These are phyloP conservation scores for Corythoichthys haematopterus DNA, from an alignment of 2,113 vertebrate species.

Conservation along the genomic window DNA sequence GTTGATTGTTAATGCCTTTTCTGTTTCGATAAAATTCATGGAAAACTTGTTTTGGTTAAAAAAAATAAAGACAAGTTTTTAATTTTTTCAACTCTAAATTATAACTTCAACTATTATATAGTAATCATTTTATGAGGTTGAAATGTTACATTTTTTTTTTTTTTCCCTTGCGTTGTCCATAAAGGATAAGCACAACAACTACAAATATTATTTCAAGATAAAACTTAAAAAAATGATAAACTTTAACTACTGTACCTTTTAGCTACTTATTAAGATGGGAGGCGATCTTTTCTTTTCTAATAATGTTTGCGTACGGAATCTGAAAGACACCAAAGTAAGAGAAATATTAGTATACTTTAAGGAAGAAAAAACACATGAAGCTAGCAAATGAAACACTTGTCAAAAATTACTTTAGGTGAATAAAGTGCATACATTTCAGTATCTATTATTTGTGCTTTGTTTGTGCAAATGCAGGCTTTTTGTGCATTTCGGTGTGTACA, in stretches of 20 bases:
- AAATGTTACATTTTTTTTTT: background rate
- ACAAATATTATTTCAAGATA: background rate
- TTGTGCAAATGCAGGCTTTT: background rate
- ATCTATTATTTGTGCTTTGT: background rate
- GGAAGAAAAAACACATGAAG: background rate
- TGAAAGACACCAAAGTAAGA: slow-evolving; percentile 62
- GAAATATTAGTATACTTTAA: background rate
- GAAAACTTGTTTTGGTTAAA: background rate
- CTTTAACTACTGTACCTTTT: slow-evolving; percentile 71
- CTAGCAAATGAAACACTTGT: slow-evolving; percentile 18
- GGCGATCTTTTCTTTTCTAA: slow-evolving; percentile 95
- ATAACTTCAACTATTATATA: background rate
- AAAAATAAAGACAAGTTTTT: background rate
- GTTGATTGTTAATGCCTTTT: background rate
- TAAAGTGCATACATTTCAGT: background rate
- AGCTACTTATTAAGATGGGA: slow-evolving; percentile 92
- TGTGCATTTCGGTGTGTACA: slow-evolving; percentile 22
- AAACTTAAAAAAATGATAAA: background rate
- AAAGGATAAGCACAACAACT: too few species aligned
- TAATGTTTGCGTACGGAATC: slow-evolving; percentile 97
- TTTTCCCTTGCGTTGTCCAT: background rate
- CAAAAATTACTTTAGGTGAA: slow-evolving; percentile 19
- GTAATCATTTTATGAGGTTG: background rate
- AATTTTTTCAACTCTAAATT: background rate
- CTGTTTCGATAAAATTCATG: background rate